A percentile compares a stretch with the other conserved stretches of the same genome.
Conservation (phyloP, 2,113 vertebrate species). For the Callaeas wilsoni region DNA sequence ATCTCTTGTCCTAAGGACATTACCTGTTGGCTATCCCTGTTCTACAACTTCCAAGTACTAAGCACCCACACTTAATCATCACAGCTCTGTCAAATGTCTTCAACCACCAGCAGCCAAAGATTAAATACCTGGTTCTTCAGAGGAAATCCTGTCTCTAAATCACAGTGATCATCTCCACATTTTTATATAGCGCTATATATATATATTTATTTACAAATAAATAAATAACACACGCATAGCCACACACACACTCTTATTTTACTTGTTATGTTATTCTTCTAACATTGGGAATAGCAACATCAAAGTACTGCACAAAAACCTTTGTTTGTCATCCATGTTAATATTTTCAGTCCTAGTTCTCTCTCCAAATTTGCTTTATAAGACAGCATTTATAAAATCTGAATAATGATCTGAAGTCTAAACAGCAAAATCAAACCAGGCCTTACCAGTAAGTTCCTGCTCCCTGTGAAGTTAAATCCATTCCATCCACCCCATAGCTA, state of each 20-base stretch:
- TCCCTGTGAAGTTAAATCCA: conserved; percentile 98
- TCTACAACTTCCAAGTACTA: conserved; percentile 9
- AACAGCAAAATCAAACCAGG: not conserved
- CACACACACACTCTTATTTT: not conserved
- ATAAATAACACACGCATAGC: not conserved
- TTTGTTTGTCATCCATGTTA: not conserved
- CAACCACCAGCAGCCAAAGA: not conserved
- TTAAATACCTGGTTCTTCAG: conserved; percentile 10
- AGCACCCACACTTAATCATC: not conserved
- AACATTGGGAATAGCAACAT: not conserved
- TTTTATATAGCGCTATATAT: not conserved
- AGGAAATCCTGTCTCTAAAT: not conserved
- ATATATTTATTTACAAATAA: not conserved
- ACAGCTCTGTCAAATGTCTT: not conserved
- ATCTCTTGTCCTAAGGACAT: not conserved
- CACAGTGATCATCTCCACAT: not conserved
- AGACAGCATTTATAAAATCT: not conserved
- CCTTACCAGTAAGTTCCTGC: conserved; percentile 97
- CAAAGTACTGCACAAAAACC: not conserved
- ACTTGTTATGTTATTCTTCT: not conserved
- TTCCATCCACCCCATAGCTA: conserved; percentile 97
- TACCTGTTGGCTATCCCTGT: not conserved
- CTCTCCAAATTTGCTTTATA: not conserved
- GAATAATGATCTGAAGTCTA: not conserved
- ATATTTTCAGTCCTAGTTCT: not conserved